These are phyloP conservation scores for Ailuropoda melanoleuca DNA, from an alignment of 2,113 vertebrate genomes.

Conservation along the genomic window DNA sequence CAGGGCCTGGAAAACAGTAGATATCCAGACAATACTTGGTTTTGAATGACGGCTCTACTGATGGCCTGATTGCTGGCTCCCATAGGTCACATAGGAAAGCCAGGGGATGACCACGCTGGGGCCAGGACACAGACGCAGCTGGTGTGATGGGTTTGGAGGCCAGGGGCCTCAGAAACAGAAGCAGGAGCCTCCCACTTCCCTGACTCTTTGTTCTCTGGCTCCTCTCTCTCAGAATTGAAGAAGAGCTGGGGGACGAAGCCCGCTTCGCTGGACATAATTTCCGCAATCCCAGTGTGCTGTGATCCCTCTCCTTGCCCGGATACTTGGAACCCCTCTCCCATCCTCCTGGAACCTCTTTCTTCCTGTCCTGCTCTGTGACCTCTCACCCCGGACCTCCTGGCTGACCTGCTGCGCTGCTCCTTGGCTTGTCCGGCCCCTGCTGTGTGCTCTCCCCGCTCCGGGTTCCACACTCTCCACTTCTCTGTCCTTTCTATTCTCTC, in stretches of 20 bases:
- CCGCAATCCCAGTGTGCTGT: constrained; percentile 94
- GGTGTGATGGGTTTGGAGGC: not conserved
- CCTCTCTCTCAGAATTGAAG: constrained; percentile 90
- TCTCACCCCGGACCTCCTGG: not conserved
- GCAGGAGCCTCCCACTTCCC: not conserved
- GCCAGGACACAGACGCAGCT: not conserved
- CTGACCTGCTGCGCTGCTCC: not conserved
- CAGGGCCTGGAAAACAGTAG: not conserved
- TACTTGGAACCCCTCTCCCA: not conserved
- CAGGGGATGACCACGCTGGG: not conserved
- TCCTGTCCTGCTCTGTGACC: constrained; percentile 67
- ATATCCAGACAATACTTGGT: not conserved
- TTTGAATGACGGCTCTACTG: not conserved
- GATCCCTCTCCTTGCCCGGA: constrained; percentile 70
- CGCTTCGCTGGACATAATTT: constrained; percentile 95
- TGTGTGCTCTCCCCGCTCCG: not conserved
- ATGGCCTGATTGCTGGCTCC: not conserved
- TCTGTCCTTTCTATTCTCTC: constrained; percentile 58
- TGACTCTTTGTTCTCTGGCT: constrained; percentile 29
- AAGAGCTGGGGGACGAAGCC: constrained; percentile 93
- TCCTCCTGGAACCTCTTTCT: constrained; percentile 60
- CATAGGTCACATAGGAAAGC: not conserved
- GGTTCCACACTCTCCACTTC: constrained; percentile 32
- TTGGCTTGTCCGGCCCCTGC: constrained; percentile 4
- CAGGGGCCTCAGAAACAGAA: not conserved